Conservation (phyloP, 2,113 vertebrate genomes). For the Thalassarche chlororhynchos region DNA sequence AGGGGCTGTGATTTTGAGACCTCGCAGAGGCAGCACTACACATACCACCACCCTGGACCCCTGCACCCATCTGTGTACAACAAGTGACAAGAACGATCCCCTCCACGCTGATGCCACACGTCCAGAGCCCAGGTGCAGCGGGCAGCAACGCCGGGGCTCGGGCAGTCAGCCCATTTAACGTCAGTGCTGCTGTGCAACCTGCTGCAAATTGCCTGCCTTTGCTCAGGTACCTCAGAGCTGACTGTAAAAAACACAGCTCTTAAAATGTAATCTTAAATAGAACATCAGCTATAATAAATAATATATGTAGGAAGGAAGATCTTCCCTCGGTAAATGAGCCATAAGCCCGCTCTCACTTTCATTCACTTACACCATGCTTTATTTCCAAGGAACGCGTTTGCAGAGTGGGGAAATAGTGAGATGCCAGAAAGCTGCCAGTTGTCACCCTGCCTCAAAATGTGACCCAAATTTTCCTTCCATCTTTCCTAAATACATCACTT, state of each 20-base stretch:
- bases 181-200: neutral
- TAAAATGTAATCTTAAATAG: neutral
- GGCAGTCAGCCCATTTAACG: fast-evolving
- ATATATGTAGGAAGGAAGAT: neutral
- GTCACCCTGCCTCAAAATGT: neutral
- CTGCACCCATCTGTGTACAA: fast-evolving
- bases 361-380: neutral
- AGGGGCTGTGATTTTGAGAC: neutral
- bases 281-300: neutral
- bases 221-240: neutral
- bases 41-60: neutral
- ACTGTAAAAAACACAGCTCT: neutral
- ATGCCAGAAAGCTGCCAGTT: neutral
- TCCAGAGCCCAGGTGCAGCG: neutral
- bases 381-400: neutral
- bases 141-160: neutral
- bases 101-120: fast-evolving
- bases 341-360: neutral
- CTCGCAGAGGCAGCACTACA: neutral
- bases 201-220: neutral
- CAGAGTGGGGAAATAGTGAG: neutral
- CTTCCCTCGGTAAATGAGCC: neutral
- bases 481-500: neutral
- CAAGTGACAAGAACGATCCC: too few species aligned
- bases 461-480: neutral